Percentiles rank a stretch among this genome's conserved stretches.
Conservation (phyloP, 2,797 vertebrate species). For the Sciaenops ocellatus region DNA sequence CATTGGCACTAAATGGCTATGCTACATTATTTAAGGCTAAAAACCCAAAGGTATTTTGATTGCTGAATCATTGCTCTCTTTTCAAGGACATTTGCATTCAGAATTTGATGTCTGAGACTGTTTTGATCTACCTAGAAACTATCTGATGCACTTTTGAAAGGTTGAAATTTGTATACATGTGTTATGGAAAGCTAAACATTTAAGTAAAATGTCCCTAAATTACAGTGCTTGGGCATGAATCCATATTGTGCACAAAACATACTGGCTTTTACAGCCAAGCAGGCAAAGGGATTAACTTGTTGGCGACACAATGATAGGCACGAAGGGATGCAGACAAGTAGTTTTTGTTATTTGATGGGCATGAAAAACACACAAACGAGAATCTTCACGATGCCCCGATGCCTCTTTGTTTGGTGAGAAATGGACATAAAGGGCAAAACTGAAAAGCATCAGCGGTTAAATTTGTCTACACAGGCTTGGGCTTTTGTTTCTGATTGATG, state of each 20-base stretch:
- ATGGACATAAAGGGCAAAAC: slow-evolving; percentile 72
- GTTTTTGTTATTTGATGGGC: slow-evolving; percentile 57
- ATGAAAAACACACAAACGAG: slow-evolving; percentile 54
- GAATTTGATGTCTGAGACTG: slow-evolving; percentile 3
- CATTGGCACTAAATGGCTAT: slow-evolving; percentile 25
- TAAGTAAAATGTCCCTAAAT: background rate
- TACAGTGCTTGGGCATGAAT: background rate
- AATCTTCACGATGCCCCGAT: slow-evolving; percentile 32
- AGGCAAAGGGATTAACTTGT: slow-evolving; percentile 46
- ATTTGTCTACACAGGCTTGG: slow-evolving; percentile 44
- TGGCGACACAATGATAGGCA: slow-evolving; percentile 40
- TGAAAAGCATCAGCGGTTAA: slow-evolving; percentile 63
- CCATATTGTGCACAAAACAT: slow-evolving; percentile 7
- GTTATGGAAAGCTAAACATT: background rate
- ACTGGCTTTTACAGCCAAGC: slow-evolving; percentile 36
- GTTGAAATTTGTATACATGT: background rate
- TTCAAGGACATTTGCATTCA: slow-evolving; percentile 30
- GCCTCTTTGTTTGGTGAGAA: slow-evolving; percentile 61
- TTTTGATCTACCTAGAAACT: slow-evolving; percentile 31
- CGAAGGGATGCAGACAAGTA: slow-evolving; percentile 36
- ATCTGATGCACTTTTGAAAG: slow-evolving; percentile 11
- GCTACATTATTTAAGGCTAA: slow-evolving; percentile 40
- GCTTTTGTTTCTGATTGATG: slow-evolving; percentile 74
- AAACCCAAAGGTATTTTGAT: slow-evolving; percentile 17
- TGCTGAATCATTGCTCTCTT: slow-evolving; percentile 36